Percentiles rank a stretch among this genome's conserved stretches.
These are phyloP conservation scores for Platyrinchus mystaceus DNA, from an alignment of 2,797 vertebrate species.

Conservation along the genomic window DNA sequence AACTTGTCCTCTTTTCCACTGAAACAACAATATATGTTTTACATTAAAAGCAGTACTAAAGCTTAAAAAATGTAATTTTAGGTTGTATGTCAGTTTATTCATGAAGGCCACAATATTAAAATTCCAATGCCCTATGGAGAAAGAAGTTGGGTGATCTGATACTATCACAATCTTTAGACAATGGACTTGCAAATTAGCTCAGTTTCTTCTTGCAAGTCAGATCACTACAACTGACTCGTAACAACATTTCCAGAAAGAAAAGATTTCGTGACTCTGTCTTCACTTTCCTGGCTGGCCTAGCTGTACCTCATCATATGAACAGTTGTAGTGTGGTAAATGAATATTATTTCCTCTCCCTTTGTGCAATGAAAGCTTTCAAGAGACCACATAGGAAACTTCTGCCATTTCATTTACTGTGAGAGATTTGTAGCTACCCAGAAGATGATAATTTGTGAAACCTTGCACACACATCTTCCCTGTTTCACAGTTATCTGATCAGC, in stretches of 20 bases:
- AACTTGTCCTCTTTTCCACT: not conserved
- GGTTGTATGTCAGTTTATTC: not conserved
- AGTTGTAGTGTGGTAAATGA: not conserved
- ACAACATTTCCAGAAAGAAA: not conserved
- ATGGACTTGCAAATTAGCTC: not conserved
- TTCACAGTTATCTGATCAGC: not conserved
- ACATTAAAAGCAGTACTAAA: not conserved
- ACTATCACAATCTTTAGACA: not conserved
- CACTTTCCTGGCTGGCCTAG: not conserved
- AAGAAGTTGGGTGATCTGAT: not conserved
- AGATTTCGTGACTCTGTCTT: not conserved
- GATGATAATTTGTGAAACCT: not conserved
- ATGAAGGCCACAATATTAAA: not conserved
- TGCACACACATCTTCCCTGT: not conserved
- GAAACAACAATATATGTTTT: not conserved
- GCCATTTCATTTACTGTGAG: not conserved
- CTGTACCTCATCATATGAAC: not conserved
- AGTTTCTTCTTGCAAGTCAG: not conserved
- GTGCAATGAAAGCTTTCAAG: not conserved
- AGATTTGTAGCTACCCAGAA: not conserved
- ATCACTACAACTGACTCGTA: not conserved
- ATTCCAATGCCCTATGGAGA: not conserved
- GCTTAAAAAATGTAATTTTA: not conserved
- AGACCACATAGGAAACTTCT: not conserved
- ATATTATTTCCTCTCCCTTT: not conserved